Conservation (phyloP, 2,797 vertebrate species). For the Gastrophryne carolinensis region DNA sequence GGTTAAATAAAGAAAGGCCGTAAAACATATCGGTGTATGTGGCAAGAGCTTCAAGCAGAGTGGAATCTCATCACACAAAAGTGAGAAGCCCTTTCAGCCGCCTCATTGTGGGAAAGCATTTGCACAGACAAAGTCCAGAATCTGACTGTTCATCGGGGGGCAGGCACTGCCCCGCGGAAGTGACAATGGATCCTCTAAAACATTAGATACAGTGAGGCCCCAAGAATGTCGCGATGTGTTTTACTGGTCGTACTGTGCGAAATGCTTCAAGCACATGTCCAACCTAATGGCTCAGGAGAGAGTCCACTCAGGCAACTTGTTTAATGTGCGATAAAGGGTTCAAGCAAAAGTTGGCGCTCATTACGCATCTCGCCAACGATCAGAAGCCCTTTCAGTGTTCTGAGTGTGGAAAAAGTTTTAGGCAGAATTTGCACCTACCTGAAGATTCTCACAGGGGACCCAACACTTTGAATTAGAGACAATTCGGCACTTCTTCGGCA, state of each 20-base stretch:
- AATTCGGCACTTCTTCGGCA: neutral
- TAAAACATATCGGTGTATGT: no score
- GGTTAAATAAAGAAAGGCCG: no score
- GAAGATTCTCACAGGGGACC: neutral
- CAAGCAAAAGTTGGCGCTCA: neutral
- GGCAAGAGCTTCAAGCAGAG: no score
- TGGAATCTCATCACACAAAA: no score
- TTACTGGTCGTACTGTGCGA: neutral
- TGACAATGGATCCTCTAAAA: no score
- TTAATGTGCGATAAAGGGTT: neutral
- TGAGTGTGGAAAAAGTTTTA: neutral
- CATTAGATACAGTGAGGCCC: no score
- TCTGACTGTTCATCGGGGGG: no score
- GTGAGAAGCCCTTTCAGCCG: no score
- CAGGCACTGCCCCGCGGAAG: no score
- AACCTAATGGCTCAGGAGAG: neutral
- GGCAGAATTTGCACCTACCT: neutral
- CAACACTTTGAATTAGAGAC: neutral
- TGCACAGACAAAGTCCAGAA: no score
- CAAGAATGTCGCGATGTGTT: no score
- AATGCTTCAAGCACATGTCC: neutral
- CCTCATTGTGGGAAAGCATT: no score
- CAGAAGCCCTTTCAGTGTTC: neutral
- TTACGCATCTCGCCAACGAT: neutral
- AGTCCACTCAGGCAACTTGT: neutral